Evolutionary conservation across 2,797 vertebrate genomes (phyloP).

Genomic region (Uromys caudimaculatus): DNA sequence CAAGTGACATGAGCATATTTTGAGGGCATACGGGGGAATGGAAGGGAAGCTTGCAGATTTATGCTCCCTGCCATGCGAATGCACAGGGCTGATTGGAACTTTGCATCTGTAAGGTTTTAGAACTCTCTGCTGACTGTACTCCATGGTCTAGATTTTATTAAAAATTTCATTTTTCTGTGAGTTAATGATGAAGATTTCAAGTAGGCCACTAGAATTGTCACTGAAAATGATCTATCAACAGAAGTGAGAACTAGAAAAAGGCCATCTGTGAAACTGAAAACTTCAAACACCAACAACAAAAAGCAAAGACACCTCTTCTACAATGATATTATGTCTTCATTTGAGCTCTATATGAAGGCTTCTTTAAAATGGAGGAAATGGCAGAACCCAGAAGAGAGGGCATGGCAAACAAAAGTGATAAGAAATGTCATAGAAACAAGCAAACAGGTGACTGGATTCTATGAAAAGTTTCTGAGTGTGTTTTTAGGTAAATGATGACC

Average conservation of each 20-base stretch:
- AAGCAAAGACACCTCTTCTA: background rate
- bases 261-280: slow-evolving; percentile 9
- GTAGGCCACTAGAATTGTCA: background rate
- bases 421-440: background rate
- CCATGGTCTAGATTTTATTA: background rate
- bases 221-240: background rate
- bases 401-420: background rate
- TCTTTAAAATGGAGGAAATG: background rate
- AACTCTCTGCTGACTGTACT: background rate
- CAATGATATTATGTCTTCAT: background rate
- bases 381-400: background rate
- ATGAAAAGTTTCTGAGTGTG: background rate
- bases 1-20: background rate
- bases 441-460: background rate
- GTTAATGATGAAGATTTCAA: background rate
- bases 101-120: background rate
- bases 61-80: background rate
- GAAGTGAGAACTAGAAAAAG: slow-evolving; percentile 11
- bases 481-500: background rate
- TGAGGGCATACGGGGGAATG: background rate
- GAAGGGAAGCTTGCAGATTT: background rate
- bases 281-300: background rate
- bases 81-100: background rate
- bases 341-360: background rate
- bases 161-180: slow-evolving; percentile 21